Percentiles rank a stretch among this genome's conserved stretches.
Conservation (phyloP, 2,113 vertebrate species). For the Xyrauchen texanus region DNA sequence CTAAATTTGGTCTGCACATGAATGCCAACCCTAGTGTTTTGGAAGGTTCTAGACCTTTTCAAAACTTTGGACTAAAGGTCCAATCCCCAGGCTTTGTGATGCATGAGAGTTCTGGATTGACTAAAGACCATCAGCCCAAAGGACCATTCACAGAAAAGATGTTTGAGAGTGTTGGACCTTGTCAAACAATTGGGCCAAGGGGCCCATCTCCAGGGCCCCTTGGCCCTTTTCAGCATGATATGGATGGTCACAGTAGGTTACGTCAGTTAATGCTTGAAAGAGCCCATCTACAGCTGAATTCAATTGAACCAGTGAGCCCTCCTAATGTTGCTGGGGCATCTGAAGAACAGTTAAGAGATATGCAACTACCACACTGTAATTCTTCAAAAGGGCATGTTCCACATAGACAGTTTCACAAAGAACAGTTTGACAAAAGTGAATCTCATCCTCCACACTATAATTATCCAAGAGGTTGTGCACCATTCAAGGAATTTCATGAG, state of each 20-base stretch:
- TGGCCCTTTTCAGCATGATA: background rate
- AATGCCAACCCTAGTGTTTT: constrained; percentile 17
- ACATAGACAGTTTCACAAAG: constrained; percentile 1
- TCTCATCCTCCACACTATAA: background rate
- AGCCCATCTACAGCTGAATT: constrained; percentile 46
- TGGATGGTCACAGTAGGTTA: background rate
- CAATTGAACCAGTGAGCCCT: too few species aligned
- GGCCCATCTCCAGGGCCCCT: constrained; percentile 53
- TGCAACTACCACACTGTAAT: constrained; percentile 65
- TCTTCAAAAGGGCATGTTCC: constrained; percentile 55
- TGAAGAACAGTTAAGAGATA: constrained; percentile 57
- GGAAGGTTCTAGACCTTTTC: background rate
- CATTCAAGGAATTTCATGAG: constrained; percentile 13
- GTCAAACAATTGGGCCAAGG: constrained; percentile 53
- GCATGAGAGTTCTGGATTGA: too few species aligned
- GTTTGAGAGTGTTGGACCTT: background rate
- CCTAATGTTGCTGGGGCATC: constrained; percentile 34
- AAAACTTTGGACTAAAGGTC: constrained; percentile 59
- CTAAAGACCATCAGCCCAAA: too few species aligned
- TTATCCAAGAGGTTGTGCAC: background rate
- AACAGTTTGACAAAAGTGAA: constrained; percentile 14
- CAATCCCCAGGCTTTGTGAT: constrained; percentile 41
- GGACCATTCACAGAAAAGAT: too few species aligned
- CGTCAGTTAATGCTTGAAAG: constrained; percentile 30
- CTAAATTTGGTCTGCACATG: background rate